Evolutionary conservation across 2,797 vertebrate genomes (phyloP).

Genomic region (Xenops minutus): DNA sequence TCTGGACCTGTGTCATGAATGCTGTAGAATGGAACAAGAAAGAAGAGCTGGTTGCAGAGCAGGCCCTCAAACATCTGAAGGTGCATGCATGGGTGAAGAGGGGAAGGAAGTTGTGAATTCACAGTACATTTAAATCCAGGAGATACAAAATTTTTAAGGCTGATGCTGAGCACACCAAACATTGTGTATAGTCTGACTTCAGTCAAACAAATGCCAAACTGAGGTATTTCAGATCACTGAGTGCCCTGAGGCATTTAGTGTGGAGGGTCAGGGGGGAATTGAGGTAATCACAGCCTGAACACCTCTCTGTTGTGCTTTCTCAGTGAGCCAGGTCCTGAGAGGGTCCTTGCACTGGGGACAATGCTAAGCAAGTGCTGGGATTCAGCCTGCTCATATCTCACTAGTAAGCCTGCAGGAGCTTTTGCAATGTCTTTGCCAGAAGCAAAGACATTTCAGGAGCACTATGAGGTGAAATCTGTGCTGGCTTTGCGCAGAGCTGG

Average conservation of each 20-base stretch:
- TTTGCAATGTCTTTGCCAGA: background rate
- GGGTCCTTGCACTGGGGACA: background rate
- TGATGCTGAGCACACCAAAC: background rate
- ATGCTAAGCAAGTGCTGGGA: background rate
- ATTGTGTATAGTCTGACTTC: background rate
- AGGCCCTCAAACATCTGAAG: conserved; percentile 93
- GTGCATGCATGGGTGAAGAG: conserved; percentile 31
- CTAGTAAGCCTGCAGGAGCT: background rate
- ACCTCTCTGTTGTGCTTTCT: background rate
- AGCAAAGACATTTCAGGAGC: background rate
- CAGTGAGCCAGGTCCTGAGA: background rate
- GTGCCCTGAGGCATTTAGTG: background rate
- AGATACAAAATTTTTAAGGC: background rate
- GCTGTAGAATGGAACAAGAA: conserved; percentile 95
- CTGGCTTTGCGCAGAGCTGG: background rate
- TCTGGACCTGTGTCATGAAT: conserved; percentile 92
- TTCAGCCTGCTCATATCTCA: background rate
- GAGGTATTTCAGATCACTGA: background rate
- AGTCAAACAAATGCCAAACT: background rate
- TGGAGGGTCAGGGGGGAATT: background rate
- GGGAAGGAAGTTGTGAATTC: background rate
- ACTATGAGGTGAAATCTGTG: background rate
- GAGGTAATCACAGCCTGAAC: background rate
- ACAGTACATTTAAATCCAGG: background rate
- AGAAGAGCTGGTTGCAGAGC: conserved; percentile 90